Evolutionary conservation across 2,888 invertebrate genomes (phyloP), one percentile per base, ranked within the genome.

Genomic region (Thereva unica): DNA sequence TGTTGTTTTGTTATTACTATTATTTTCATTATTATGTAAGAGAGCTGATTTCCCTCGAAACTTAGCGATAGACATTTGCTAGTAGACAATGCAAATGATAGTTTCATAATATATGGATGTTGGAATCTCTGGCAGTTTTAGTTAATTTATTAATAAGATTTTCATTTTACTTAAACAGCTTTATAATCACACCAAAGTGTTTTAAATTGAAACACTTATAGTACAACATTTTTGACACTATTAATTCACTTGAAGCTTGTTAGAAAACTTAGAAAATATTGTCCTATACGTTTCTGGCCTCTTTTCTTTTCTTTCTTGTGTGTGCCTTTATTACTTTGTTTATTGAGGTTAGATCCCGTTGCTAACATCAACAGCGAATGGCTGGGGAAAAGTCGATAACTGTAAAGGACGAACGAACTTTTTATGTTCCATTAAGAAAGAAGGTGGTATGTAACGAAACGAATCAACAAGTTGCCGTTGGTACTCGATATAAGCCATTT

Each of bases 321-420:
- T 23, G 23, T 23, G 74, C 71, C 76, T 78, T 79, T 78, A 80
- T 79, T 76, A 77, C 78, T 80, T 80, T 80, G 80, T 80, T 80
- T 80, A 80, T 80, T 80, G 77, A 78, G 78, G 77, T 78, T 80
- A 78, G 76, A 73, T 72, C 72, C 71, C 75, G 80, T 80, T 80
- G 79, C 80, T 74, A 79, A 78, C 75, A 79, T 55, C 44, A 41
- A 49, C 38, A 38, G 12, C 42, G 34, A 12, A 56, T 23, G 23
- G 23, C 23, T 23, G 23, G 23, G 23, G 50, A 50, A 61, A 61
- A 50, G 61, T 61, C 61, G 50, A 61, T 61, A 61, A 12, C 41
- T 7, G 50, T 34, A 41, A 12, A 53, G 53, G 40, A 53, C 38
- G 53, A n/a, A 53, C 23, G 23, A 23, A 23, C 23, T 23, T 23